Percentiles rank a stretch among this genome's conserved stretches.
Evolutionary conservation across 1,140 invertebrate species (phyloP).

Genomic region (Pseudomyrmex concolor): DNA sequence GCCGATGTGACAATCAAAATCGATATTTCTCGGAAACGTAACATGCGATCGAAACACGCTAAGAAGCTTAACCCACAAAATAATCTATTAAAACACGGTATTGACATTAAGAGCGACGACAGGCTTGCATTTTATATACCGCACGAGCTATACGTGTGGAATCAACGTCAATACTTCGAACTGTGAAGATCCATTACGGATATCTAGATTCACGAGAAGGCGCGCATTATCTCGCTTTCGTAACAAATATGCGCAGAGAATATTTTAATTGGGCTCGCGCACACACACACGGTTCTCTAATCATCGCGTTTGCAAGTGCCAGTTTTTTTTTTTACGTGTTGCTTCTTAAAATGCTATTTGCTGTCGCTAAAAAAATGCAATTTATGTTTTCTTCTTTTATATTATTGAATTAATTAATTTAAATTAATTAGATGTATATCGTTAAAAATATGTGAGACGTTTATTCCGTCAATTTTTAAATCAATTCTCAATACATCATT

Average conservation of each 20-base stretch:
- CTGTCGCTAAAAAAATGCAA: too few relatives aligned
- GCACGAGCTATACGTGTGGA: not conserved
- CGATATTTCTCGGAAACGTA: slow-evolving; percentile 22
- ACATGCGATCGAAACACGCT: slow-evolving; percentile 5
- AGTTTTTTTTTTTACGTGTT: not conserved
- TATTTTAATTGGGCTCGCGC: not conserved
- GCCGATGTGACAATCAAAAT: slow-evolving; percentile 9
- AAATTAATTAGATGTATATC: too few relatives aligned
- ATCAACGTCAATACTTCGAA: not conserved
- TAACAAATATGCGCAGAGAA: not conserved
- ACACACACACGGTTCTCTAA: not conserved
- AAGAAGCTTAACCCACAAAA: slow-evolving; percentile 65
- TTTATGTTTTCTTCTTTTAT: not conserved
- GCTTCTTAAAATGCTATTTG: not conserved
- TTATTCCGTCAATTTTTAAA: too few relatives aligned
- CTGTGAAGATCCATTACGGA: slow-evolving; percentile 12
- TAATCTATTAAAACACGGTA: slow-evolving; percentile 69
- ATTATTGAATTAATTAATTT: not conserved
- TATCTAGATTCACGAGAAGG: slow-evolving; percentile 1
- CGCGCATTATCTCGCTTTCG: not conserved
- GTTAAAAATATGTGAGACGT: too few relatives aligned
- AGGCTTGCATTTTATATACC: slow-evolving; percentile 23
- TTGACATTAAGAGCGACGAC: slow-evolving; percentile 61
- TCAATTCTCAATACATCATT: too few relatives aligned
- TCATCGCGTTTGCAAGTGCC: not conserved